Base-by-base conservation (phyloP, 2,113 vertebrate species). In the Aptenodytes patagonicus region DNA sequence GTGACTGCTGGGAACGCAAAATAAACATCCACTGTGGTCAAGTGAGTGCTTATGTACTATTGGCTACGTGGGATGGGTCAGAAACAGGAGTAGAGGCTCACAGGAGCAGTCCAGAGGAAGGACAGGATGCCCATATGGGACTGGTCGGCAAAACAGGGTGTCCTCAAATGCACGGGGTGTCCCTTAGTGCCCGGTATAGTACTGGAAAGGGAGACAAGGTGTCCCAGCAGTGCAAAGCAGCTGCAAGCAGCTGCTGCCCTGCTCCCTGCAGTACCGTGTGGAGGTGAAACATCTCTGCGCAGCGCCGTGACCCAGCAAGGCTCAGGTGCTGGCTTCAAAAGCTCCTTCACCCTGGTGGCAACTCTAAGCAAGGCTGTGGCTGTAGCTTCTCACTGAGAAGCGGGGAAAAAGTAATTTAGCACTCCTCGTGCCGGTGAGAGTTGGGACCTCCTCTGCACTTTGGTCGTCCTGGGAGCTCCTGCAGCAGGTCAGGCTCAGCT, bases 351-450 rank as follows among this genome's bases (percentile, higher is more conserved):
- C 32, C 38, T n/a, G 11, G 10, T 64, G 62, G 38, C 60, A 80
- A 47, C 34, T 79, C 47, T 42, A 13, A 52, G 49, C 42, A 62
- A 87, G 57, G 47, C 34, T 71, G 19, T n/a, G 47, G 68, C n/a
- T 87, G 36, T 75, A 73, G 31, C n/a, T 72, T 13, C 58, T 90
- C n/a, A 4, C 24, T 32, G 20, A 60, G 29, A 71, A 90, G 76
- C 22, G 57, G 25, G n/a, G 16, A 36, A 58, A 68, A 68, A 34
- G 55, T 55, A 25, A 47, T 42, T 46, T 42, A 71, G 44, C 38
- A 5, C 2, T 75, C n/a, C 55, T 31, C 0, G 0, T 32, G 26
- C 19, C 1, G 1, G 11, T 58, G 17, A 54, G n/a, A 64, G 44
- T 22, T 22, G 54, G 40, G 36, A 70, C 21, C 17, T 52, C n/a